Conservation (phyloP, 2,888 invertebrate genomes). For the Caenorhabditis uteleia region DNA sequence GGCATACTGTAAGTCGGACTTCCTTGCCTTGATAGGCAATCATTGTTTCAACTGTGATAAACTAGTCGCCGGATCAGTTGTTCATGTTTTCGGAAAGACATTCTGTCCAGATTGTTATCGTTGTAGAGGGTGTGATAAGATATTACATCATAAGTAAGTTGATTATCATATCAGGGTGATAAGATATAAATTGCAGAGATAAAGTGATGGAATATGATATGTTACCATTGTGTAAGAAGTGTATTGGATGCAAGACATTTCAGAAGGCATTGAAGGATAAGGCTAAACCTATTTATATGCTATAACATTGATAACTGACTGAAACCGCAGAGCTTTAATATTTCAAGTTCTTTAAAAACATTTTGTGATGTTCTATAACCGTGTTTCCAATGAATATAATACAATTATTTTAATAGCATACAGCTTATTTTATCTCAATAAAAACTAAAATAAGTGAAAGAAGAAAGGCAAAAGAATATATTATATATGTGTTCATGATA, state of each 20-base stretch:
- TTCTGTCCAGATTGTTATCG: slow-evolving; percentile 45
- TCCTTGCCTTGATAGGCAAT: slow-evolving; percentile 74
- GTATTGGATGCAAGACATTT: slow-evolving; percentile 39
- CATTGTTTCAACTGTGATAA: slow-evolving; percentile 42
- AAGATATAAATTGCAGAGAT: slow-evolving; percentile 36
- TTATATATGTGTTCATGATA: no score
- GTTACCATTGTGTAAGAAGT: slow-evolving; percentile 48
- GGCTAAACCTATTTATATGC: no score
- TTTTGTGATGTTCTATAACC: no score
- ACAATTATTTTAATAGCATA: no score
- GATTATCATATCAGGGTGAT: background rate
- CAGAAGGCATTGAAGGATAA: slow-evolving; percentile 35
- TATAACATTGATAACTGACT: background rate
- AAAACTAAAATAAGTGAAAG: no score
- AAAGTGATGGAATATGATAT: slow-evolving; percentile 46
- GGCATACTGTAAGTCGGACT: slow-evolving; percentile 82
- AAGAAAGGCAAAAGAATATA: no score
- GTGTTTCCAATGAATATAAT: no score
- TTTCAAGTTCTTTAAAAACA: no score
- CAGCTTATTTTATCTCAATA: no score
- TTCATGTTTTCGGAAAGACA: slow-evolving; percentile 47
- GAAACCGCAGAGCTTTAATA: no score
- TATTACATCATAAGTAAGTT: slow-evolving; percentile 35
- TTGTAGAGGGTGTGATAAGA: slow-evolving; percentile 38
- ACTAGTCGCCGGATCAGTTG: slow-evolving; percentile 28